Conservation (phyloP, 2,888 invertebrate genomes). For the Drepanosiphum platanoidis region DNA sequence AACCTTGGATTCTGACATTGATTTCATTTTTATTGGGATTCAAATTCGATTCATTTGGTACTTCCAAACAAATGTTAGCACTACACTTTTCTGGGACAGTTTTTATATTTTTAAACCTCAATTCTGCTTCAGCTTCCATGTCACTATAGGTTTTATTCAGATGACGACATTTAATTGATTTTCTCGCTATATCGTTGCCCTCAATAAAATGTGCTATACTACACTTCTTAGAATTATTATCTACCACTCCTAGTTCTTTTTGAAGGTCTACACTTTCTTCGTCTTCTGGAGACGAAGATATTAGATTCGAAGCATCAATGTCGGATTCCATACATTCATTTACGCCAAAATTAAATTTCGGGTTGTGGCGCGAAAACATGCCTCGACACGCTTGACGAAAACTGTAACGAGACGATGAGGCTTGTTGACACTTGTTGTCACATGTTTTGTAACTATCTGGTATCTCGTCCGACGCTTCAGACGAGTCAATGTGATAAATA, state of each 20-base stretch:
- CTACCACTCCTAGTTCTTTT: conserved; percentile 64
- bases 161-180: conserved; percentile 74
- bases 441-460: conserved; percentile 64
- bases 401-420: conserved; percentile 45
- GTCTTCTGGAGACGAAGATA: conserved; percentile 65
- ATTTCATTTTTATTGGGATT: conserved; percentile 55
- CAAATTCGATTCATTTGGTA: conserved; percentile 63
- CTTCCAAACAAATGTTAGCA: conserved; percentile 46
- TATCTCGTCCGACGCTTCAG: conserved; percentile 77
- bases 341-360: conserved; percentile 42
- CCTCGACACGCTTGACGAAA: conserved; percentile 50
- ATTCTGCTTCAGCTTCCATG: conserved; percentile 63
- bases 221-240: conserved; percentile 68
- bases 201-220: conserved; percentile 85
- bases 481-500: conserved; percentile 84
- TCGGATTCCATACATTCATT: conserved; percentile 63
- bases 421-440: conserved; percentile 41
- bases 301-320: conserved; percentile 65
- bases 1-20: conserved; percentile 64
- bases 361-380: conserved; percentile 14
- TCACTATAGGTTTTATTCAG: conserved; percentile 63
- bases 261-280: conserved; percentile 65
- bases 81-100: conserved; percentile 43
- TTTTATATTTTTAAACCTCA: conserved; percentile 64
- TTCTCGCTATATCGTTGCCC: conserved; percentile 81